Conservation (phyloP, 2,797 vertebrate species). For the Anabas testudineus region DNA sequence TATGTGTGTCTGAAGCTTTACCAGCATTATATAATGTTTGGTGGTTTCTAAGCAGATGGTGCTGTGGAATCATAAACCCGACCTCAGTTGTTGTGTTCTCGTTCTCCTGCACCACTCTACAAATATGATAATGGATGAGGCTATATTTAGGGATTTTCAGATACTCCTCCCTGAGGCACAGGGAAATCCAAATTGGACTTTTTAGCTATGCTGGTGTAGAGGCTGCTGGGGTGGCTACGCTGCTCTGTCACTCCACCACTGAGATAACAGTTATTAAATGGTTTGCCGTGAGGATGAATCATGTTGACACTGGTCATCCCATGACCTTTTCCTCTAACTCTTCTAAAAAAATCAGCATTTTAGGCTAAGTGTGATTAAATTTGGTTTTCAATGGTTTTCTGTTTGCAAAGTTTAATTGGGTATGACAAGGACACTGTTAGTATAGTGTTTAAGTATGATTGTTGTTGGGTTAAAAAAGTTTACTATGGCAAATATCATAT, state of each 20-base stretch:
- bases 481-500: too few species aligned
- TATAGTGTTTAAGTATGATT: too few species aligned
- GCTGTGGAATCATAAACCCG: slow-evolving; percentile 59
- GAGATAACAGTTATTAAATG: slow-evolving; percentile 4
- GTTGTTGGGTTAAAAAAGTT: too few species aligned
- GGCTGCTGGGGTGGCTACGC: background rate
- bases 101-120: slow-evolving; percentile 46
- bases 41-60: slow-evolving; percentile 72
- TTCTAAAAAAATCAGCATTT: too few species aligned
- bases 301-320: background rate
- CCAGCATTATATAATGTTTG: slow-evolving; percentile 70
- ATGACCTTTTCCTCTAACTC: background rate
- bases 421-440: too few species aligned
- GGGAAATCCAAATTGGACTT: slow-evolving; percentile 20
- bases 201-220: background rate
- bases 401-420: too few species aligned
- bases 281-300: background rate
- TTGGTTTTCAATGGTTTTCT: too few species aligned
- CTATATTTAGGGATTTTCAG: slow-evolving; percentile 64
- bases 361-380: too few species aligned
- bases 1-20: slow-evolving; percentile 59
- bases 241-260: background rate
- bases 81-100: slow-evolving; percentile 58
- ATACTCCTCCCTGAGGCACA: slow-evolving; percentile 28
- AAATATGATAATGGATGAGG: slow-evolving; percentile 60